Evolutionary conservation across 2,888 invertebrate genomes (phyloP), one percentile per base, ranked within the genome.

Genomic region (Ferdinandea cuprea): DNA sequence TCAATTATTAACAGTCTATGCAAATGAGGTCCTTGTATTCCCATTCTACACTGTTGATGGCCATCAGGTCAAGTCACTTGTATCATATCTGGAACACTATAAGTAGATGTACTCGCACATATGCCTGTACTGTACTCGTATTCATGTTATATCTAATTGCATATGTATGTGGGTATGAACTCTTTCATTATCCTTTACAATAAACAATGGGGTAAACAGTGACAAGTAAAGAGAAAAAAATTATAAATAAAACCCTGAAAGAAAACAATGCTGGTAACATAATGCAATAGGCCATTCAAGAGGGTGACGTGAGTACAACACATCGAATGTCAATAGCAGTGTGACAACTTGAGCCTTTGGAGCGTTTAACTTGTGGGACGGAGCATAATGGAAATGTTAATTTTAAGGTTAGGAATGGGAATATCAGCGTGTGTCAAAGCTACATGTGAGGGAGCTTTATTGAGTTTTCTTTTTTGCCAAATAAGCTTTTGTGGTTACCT

Each of bases 291-390:
- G 35, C 68, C 63, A 66, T 68, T 68, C 66, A 68, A 63, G 52
- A 58, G 72, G 56, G 58, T 73, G 68, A 78, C 72, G 35, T 52
- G 61, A 56, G 72, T 63, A 50, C 25, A 21, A 56, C 73, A 83
- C 72, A 83, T 78, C 78, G 83, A 83, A 83, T 83, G 83, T 83
- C 83, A 83, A 83, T 83, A 83, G 48, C 81, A 77, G 59, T 42
- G 69, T 52, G 80, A 63, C 61, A 59, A 71, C 77, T 81, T 69
- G 59, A 77, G 56, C 7, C 59, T 69, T 28, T 69, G 13, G 42
- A 50, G 54, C 44, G 11, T 68, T 78, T 66, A 50, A 68, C 61
- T 72, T 17, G 28, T 61, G 56, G 52, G 61, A 71, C 37, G 50
- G 40, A 32, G 44, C 17, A 35, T 28, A 52, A 17, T 32, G 40